Evolutionary conservation across 1,140 invertebrate genomes (phyloP), one percentile per base, ranked within the genome.

Genomic region (Hestina assimilis): DNA sequence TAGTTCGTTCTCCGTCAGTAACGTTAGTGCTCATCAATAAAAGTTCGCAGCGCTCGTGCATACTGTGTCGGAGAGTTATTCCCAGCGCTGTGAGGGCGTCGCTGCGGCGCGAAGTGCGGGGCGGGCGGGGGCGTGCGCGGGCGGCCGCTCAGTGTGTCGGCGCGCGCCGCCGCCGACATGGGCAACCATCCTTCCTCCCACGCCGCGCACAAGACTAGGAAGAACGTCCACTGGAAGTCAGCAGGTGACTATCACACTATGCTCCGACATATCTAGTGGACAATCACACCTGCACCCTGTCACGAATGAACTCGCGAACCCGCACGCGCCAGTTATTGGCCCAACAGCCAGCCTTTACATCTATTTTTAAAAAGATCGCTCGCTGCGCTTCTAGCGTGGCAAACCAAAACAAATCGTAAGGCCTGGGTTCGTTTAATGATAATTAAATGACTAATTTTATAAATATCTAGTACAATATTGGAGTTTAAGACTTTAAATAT

Each of bases 191-290:
- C 88, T 52, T 75, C 72, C 66, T 74, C 84, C 62, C 73, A 82
- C 72, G 69, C 79, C 47, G 59, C 68, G 47, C 69, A 75, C 70
- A 90, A 91, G 69, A 90, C 90, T 67, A 92, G 92, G 66, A 93
- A 93, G 85, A 91, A 92, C 89, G 91, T 93, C 51, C 92, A 92
- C 83, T 93, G 92, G 92, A 93, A 92, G 85, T 90, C 92, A 42
- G 92, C 92, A 92, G 92, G 92, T 92, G 90, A 76, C 63, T 72
- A 72, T 73, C 42, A 45, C 28, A 52, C 47, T 31, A 19, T 38
- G 33, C 42, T 51, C 47, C 20, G 21, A 59, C 57, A 59, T 53
- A 40, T 42, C 24, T 55, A 58, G 20, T 43, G 24, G 41, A 43
- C 54, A 45, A 23, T 31, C 47, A 42, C 41, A 26, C 41, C 41